Base-by-base conservation (phyloP, 2,888 invertebrate species). In the Aproaerema taeniolella region DNA sequence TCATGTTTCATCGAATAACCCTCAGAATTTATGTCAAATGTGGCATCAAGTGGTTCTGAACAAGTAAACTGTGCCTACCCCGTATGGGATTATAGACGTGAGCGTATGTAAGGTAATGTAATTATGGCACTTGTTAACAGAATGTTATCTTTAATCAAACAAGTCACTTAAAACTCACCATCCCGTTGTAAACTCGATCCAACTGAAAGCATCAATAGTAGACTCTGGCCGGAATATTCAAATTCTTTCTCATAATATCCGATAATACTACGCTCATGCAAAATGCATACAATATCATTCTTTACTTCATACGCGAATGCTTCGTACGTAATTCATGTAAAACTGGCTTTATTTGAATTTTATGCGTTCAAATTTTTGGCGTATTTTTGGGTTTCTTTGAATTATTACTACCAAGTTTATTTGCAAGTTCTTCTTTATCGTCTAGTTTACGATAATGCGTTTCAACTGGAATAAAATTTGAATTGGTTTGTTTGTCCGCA, bases 281-380 rank as follows among this genome's bases (percentile, higher is more conserved):
- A 83, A 83, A 82, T 85, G 81, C 83, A 85, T 80, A 79, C 80
- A 83, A 80, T 83, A 82, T 80, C 78, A 81, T 83, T 79, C 76
- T 80, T 83, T 78, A 77, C 75, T 74, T 70, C 73, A 72, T 78
- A 75, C 76, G 66, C 66, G 75, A 69, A 75, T 78, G 68, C 70
- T 71, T 67, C 64, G 59, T 52, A 50, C 68, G 75, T 85, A 81
- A 85, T 81, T 85, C 82, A 85, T 78, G 70, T 76, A 74, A 73
- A 80, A 79, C 70, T 79, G 73, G 69, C 72, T 67, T 75, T 75
- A 82, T 82, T 73, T 70, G 76, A 82, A 77, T 80, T 80, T 81
- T 81, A 81, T 82, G 63, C 68, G 68, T 58, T 58, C 60, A 67
- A 66, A 71, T 71, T 70, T 70, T 70, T 61, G 53, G 60, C 64